These are phyloP conservation scores for Polypterus senegalus DNA, from an alignment of 2,113 vertebrate genomes.

Conservation along the genomic window DNA sequence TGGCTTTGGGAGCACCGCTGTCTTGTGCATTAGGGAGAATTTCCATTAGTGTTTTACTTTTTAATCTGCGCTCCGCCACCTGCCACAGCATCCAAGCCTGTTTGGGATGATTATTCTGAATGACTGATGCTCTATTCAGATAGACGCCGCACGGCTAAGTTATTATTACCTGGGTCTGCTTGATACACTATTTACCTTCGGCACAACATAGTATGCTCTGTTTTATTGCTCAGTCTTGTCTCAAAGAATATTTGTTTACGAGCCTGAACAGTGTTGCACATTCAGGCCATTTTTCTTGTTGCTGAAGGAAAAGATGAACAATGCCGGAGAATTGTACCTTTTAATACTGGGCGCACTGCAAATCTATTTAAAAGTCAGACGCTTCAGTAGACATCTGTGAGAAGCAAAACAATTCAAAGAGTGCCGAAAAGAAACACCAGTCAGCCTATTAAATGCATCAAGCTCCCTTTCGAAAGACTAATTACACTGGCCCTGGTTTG, in stretches of 20 bases:
- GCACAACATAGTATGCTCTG: background rate
- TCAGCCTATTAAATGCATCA: background rate
- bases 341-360: too few relatives aligned
- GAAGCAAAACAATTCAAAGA: too few relatives aligned
- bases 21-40: too few relatives aligned
- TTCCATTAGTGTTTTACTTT: too few relatives aligned
- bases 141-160: background rate
- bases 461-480: too few relatives aligned
- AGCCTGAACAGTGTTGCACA: background rate
- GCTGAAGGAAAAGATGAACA: background rate
- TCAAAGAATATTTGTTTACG: background rate
- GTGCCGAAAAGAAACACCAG: background rate
- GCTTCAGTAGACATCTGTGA: too few relatives aligned
- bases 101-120: background rate
- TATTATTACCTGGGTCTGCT: background rate
- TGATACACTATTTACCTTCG: background rate
- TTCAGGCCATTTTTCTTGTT: constrained; percentile 1
- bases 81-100: too few relatives aligned
- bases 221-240: background rate
- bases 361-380: too few relatives aligned
- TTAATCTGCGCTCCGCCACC: too few relatives aligned
- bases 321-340: too few relatives aligned
- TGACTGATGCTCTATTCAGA: background rate
- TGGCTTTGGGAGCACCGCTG: too few relatives aligned
- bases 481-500: too few relatives aligned